A percentile compares a stretch with the other conserved stretches of the same genome.
These are phyloP conservation scores for Kudoa iwatai DNA, from an alignment of 30 jellyfish, hydroid and myxozoan species.

Conservation along the genomic window DNA sequence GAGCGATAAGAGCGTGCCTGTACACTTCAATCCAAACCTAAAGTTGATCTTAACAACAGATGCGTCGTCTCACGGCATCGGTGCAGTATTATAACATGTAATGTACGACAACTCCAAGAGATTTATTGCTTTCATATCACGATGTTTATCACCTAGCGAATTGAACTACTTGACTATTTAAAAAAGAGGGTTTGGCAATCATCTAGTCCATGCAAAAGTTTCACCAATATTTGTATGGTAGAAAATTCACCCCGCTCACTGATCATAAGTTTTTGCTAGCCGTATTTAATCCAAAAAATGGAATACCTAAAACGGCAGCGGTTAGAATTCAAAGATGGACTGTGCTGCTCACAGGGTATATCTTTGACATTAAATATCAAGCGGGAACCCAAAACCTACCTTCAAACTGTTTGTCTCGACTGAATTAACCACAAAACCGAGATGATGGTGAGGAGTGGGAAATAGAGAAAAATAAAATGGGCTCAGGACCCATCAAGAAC, in stretches of 20 bases:
- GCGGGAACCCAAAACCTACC: constrained; percentile 1
- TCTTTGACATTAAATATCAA: not conserved
- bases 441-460: not conserved
- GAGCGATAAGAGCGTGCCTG: constrained; percentile 3
- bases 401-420: constrained; percentile 4
- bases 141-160: constrained; percentile 5
- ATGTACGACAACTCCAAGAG: constrained; percentile 8
- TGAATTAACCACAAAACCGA: constrained; percentile 1
- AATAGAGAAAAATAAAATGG: no score
- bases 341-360: constrained; percentile 3
- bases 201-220: constrained; percentile 16
- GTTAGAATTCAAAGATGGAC: constrained; percentile 14
- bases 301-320: constrained; percentile 15
- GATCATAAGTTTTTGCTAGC: constrained; percentile 8
- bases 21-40: constrained; percentile 12
- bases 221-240: constrained; percentile 17
- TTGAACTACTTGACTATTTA: constrained; percentile 9
- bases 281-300: constrained; percentile 6
- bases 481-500: no score
- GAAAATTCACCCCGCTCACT: constrained; percentile 9
- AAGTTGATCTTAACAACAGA: constrained; percentile 5
- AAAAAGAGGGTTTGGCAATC: constrained; percentile 22
- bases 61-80: constrained; percentile 26
- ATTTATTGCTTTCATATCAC: constrained; percentile 13
- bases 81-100: constrained; percentile 20